Evolutionary conservation across 1,140 invertebrate genomes (phyloP).

Genomic region (Euschistus heros): DNA sequence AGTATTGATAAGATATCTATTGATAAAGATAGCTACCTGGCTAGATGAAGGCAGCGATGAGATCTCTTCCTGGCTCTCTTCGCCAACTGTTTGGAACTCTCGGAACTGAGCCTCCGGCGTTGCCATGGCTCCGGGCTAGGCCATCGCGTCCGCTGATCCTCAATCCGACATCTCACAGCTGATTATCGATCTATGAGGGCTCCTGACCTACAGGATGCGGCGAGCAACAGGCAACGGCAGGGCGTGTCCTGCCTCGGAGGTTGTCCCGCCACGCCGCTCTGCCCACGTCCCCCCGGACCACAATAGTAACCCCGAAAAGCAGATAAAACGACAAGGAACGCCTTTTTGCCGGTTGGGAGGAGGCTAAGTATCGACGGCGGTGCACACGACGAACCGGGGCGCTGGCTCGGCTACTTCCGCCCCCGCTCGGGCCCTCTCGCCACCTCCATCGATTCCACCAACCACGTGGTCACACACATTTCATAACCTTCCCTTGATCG

Average conservation of each 20-base stretch:
- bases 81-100: background rate
- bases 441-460: background rate
- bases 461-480: constrained; percentile 1
- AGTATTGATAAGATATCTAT: background rate
- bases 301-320: background rate
- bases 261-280: background rate
- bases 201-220: constrained; percentile 6
- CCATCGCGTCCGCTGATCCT: constrained; percentile 5
- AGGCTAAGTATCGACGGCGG: background rate
- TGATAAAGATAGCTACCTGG: background rate
- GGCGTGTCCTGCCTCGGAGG: background rate
- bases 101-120: constrained; percentile 7
- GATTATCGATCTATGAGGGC: background rate
- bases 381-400: background rate
- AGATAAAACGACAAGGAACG: background rate
- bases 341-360: background rate
- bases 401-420: background rate
- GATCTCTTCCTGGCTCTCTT: background rate
- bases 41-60: background rate
- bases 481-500: constrained; percentile 3
- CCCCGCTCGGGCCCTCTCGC: background rate
- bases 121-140: constrained; percentile 6
- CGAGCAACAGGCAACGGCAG: constrained; percentile 6
- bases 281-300: background rate
- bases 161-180: constrained; percentile 6